phyloP scores from a whole-genome alignment of 2,113 vertebrate species.

The human region DNA sequence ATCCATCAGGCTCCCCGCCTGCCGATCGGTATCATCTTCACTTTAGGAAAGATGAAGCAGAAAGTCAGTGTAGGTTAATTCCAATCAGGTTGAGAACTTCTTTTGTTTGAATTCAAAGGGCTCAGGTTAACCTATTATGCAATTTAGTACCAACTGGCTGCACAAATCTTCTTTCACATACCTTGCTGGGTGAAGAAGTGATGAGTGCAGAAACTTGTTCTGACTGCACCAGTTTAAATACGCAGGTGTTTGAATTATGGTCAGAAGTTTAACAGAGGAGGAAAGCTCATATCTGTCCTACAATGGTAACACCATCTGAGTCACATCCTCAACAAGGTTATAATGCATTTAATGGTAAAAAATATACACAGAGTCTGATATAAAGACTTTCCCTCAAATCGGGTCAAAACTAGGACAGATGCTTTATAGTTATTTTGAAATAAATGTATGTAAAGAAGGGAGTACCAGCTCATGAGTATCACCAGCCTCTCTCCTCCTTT shows the following conservation, averaged over 20 bases:
- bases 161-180: background rate
- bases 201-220: background rate
- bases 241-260: background rate
- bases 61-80: conserved; percentile 38
- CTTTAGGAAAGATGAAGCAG: conserved; percentile 55
- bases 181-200: background rate
- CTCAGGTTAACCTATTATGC: conserved; percentile 2
- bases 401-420: background rate
- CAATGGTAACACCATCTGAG: background rate
- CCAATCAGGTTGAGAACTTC: conserved; percentile 42
- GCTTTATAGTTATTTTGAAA: background rate
- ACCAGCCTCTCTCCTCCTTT: background rate
- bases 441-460: background rate
- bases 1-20: background rate
- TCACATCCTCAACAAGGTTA: background rate
- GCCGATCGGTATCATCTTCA: background rate
- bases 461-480: background rate
- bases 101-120: conserved; percentile 51
- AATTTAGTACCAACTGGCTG: conserved; percentile 20
- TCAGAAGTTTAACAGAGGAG: conserved; percentile 20
- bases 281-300: background rate
- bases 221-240: background rate
- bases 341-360: background rate
- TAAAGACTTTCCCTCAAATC: background rate
- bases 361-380: fast-evolving